phyloP scores from a whole-genome alignment of 2,797 vertebrate species.

The Clamator glandarius region DNA sequence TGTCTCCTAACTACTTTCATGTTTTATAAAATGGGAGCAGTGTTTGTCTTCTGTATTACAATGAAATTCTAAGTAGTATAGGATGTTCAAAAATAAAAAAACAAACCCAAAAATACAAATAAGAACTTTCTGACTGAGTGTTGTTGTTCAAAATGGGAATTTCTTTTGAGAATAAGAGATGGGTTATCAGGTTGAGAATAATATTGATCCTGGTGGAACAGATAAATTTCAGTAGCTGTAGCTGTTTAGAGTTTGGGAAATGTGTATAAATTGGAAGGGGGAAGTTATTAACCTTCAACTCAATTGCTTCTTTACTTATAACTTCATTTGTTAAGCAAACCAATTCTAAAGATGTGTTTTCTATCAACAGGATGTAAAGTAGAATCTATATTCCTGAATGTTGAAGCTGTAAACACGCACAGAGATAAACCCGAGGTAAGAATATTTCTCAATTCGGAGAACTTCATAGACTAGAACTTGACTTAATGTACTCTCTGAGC shows the following conservation, averaged over 20 bases:
- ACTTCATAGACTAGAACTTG: neutral
- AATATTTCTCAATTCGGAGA: neutral
- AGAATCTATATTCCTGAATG: conserved; percentile 92
- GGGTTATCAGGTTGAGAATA: neutral
- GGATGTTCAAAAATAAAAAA: neutral
- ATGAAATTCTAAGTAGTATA: neutral
- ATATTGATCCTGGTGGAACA: neutral
- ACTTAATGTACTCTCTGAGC: neutral
- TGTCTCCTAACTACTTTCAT: neutral
- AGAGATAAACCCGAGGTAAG: conserved; percentile 93
- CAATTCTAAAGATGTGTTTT: conserved; percentile 15
- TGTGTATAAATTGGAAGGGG: neutral
- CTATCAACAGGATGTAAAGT: conserved; percentile 92
- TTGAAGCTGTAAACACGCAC: conserved; percentile 96
- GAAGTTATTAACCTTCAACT: neutral
- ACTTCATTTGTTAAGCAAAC: neutral
- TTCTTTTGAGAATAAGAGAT: neutral
- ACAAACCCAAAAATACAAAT: neutral
- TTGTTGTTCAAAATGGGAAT: neutral
- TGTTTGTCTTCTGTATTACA: neutral
- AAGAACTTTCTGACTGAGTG: neutral
- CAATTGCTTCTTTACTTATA: neutral
- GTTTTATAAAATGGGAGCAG: neutral
- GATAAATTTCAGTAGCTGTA: neutral
- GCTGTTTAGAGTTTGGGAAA: neutral